These are phyloP conservation scores for Drosophila borborema DNA, from an alignment of 2,888 invertebrate species.

Conservation along the genomic window DNA sequence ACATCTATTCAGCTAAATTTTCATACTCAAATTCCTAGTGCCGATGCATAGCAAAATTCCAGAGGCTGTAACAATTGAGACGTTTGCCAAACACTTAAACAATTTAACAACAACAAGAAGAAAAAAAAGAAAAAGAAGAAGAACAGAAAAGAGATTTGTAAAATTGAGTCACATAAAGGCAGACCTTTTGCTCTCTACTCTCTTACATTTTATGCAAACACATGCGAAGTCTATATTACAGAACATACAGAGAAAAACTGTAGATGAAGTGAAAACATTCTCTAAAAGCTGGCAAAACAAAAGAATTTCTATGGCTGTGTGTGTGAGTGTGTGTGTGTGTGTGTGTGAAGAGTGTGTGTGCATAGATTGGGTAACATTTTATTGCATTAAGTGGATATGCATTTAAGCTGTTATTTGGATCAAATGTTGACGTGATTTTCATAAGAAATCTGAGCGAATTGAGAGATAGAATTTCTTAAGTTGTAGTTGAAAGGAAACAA, in stretches of 20 bases:
- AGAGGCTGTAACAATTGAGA: slow-evolving; percentile 2
- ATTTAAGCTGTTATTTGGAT: background rate
- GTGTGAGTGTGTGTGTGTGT: background rate
- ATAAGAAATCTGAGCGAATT: background rate
- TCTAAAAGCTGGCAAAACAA: slow-evolving; percentile 22
- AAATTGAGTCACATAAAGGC: background rate
- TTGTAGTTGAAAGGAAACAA: background rate
- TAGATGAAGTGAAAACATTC: slow-evolving; percentile 2
- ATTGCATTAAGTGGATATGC: slow-evolving; percentile 3
- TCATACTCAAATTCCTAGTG: background rate
- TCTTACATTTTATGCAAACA: background rate
- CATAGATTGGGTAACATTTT: slow-evolving; percentile 8
- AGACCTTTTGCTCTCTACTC: background rate
- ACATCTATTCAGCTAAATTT: background rate
- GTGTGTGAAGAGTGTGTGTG: background rate
- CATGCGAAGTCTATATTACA: slow-evolving; percentile 2
- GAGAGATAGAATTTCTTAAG: background rate
- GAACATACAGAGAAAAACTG: background rate
- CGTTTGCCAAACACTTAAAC: slow-evolving; percentile 12
- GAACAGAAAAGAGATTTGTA: background rate
- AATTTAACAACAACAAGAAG: slow-evolving; percentile 1
- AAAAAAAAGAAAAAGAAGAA: too few relatives aligned
- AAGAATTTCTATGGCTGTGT: background rate
- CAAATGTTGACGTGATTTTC: background rate
- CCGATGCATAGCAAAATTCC: background rate